These are phyloP conservation scores for Catharus bicknelli DNA, from an alignment of 2,113 vertebrate species.

Conservation along the genomic window DNA sequence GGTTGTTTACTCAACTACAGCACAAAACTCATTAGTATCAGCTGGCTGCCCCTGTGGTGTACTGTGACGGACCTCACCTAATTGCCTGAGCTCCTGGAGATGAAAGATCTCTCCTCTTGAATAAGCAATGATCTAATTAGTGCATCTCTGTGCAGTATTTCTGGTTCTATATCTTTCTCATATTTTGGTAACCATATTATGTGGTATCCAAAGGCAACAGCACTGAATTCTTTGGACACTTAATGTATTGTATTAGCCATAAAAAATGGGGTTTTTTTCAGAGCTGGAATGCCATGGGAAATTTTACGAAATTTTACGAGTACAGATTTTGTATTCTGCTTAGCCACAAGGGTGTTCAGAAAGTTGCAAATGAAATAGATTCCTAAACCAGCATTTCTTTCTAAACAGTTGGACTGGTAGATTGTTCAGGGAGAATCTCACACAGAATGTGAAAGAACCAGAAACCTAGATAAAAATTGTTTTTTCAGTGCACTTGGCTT, in stretches of 20 bases:
- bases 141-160: constrained; percentile 42
- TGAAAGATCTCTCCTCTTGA: constrained; percentile 62
- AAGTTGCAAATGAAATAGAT: constrained; percentile 9
- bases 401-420: not conserved
- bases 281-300: not conserved
- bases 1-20: constrained; percentile 48
- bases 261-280: not conserved
- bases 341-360: not conserved
- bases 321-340: constrained; percentile 6
- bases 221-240: not conserved
- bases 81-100: constrained; percentile 55
- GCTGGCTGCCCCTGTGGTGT: constrained; percentile 31
- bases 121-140: constrained; percentile 61
- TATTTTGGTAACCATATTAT: constrained; percentile 21
- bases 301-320: not conserved
- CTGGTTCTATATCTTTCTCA: constrained; percentile 24
- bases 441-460: not conserved
- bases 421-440: not conserved
- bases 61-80: constrained; percentile 40
- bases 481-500: not conserved
- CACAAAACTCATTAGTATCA: constrained; percentile 56
- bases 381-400: not conserved
- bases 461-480: not conserved
- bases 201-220: constrained; percentile 54
- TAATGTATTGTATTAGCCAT: not conserved